Conservation (phyloP, 2,797 vertebrate species). For the Megaceryle alcyon region DNA sequence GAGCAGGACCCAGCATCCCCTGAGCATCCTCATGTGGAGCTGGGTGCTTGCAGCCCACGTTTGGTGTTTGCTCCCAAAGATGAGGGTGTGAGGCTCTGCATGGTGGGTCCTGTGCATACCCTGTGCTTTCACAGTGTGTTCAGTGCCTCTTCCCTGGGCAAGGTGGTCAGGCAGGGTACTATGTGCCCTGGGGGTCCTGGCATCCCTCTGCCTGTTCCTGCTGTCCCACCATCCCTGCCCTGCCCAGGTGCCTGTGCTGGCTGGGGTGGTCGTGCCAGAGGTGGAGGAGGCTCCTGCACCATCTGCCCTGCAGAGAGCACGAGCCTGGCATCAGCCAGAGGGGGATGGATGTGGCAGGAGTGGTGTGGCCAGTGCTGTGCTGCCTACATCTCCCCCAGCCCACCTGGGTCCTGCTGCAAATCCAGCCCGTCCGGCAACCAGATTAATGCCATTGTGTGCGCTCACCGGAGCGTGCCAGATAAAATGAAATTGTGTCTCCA, state of each 20-base stretch:
- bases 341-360: neutral
- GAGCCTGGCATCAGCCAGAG: fast-evolving
- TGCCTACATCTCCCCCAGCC: neutral
- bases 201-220: neutral
- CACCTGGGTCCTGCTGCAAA: constrained; percentile 1
- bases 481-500: constrained; percentile 50
- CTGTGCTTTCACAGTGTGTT: fast-evolving
- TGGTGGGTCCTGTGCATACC: fast-evolving
- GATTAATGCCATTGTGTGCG: constrained; percentile 24
- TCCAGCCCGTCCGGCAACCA: neutral
- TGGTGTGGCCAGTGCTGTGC: fast-evolving
- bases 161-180: neutral
- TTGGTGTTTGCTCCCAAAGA: neutral
- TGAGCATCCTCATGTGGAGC: neutral
- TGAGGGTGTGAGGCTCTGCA: neutral
- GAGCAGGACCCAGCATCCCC: neutral
- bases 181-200: neutral
- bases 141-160: neutral
- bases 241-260: fast-evolving
- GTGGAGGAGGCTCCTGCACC: neutral
- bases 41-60: fast-evolving
- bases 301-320: neutral
- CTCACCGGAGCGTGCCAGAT: neutral
- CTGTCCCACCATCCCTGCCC: neutral
- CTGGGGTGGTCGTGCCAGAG: neutral